Conservation (phyloP, 2,888 invertebrate species). For the Rugalucina vietnamica region DNA sequence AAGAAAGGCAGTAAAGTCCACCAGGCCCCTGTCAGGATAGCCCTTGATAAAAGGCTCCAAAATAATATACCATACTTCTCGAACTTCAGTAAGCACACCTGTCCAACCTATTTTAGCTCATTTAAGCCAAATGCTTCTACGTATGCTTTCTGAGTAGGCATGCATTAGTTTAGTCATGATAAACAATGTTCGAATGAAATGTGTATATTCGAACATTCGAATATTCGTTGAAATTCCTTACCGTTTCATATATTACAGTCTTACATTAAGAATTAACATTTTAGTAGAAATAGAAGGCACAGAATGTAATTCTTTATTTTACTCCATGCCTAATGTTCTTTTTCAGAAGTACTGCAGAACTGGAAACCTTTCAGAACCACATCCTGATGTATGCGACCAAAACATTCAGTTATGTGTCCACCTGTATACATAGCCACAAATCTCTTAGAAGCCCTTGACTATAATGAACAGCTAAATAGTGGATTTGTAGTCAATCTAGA, state of each 20-base stretch:
- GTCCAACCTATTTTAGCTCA: no score
- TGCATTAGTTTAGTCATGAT: no score
- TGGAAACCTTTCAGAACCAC: slow-evolving; percentile 41
- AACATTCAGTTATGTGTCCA: slow-evolving; percentile 43
- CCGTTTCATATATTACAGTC: no score
- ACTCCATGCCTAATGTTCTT: no score
- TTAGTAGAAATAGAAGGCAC: no score
- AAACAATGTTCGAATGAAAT: no score
- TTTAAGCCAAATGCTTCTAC: no score
- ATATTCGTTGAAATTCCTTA: neutral
- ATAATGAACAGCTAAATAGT: slow-evolving; percentile 32
- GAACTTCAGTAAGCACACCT: slow-evolving; percentile 41
- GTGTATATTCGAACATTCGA: neutral
- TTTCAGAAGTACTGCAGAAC: slow-evolving; percentile 46
- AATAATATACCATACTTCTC: slow-evolving; percentile 45
- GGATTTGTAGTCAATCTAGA: slow-evolving; percentile 25
- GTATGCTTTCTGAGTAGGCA: no score
- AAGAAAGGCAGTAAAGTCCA: slow-evolving; percentile 38
- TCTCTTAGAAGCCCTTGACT: slow-evolving; percentile 38
- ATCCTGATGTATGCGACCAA: slow-evolving; percentile 51
- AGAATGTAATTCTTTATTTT: no score
- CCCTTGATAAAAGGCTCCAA: slow-evolving; percentile 40
- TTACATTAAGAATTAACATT: no score
- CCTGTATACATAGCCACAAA: slow-evolving; percentile 47
- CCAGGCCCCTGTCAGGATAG: slow-evolving; percentile 36